Percentiles rank a stretch among this genome's conserved stretches.
These are phyloP conservation scores for Scaptomyza polygonia DNA, from an alignment of 2,888 invertebrate genomes.

Conservation along the genomic window DNA sequence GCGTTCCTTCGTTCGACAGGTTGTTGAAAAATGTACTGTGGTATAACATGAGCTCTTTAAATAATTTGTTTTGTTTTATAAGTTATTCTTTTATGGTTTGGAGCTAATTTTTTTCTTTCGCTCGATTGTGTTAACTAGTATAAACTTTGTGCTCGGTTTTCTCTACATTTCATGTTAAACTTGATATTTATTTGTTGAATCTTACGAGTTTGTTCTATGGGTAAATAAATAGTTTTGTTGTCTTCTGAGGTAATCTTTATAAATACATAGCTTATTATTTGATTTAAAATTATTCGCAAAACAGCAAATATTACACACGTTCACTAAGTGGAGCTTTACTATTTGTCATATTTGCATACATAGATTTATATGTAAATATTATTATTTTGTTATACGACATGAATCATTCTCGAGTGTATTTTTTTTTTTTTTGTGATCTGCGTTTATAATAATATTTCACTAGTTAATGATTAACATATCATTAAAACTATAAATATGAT, in stretches of 20 bases:
- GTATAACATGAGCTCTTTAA: constrained; percentile 13
- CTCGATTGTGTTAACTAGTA: constrained; percentile 4
- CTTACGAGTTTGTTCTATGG: too few relatives aligned
- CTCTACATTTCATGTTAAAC: constrained; percentile 36
- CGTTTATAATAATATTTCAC: constrained; percentile 74
- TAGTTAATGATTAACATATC: constrained; percentile 68
- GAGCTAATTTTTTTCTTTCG: constrained; percentile 28
- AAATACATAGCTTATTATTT: too few relatives aligned
- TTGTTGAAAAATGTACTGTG: constrained; percentile 10
- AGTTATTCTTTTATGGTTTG: constrained; percentile 22
- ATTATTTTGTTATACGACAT: constrained; percentile 45
- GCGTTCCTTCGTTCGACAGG: constrained; percentile 12
- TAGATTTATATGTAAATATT: constrained; percentile 32
- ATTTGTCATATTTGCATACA: too few relatives aligned
- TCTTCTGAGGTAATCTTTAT: too few relatives aligned
- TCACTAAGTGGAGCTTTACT: too few relatives aligned
- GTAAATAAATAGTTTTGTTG: too few relatives aligned
- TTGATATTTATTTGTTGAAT: constrained; percentile 25
- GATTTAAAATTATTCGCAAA: too few relatives aligned
- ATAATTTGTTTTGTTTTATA: constrained; percentile 14
- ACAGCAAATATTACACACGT: too few relatives aligned
- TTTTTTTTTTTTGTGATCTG: constrained; percentile 52
- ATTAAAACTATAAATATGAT: constrained; percentile 66
- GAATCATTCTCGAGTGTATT: constrained; percentile 44
- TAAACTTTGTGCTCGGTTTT: constrained; percentile 37